These are phyloP conservation scores for Carlito syrichta DNA, from an alignment of 2,113 vertebrate species.

Conservation along the genomic window DNA sequence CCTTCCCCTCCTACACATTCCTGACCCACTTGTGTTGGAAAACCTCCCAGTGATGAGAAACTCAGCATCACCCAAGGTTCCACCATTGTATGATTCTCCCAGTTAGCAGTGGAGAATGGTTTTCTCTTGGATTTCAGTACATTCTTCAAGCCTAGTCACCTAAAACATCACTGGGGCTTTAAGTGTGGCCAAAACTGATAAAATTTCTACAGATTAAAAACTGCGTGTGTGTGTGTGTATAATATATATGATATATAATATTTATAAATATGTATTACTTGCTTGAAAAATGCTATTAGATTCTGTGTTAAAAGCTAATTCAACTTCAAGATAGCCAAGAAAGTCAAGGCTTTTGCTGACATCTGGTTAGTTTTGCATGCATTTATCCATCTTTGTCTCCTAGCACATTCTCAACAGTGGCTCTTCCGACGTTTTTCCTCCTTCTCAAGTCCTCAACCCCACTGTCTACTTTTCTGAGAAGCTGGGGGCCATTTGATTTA, in stretches of 20 bases:
- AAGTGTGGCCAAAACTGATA: background rate
- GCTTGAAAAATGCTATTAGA: background rate
- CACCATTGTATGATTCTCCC: background rate
- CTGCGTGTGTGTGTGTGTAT: no score
- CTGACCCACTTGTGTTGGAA: background rate
- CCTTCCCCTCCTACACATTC: background rate
- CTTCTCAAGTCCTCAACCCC: background rate
- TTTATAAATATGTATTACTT: background rate
- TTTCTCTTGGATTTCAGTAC: background rate
- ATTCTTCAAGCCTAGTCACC: background rate
- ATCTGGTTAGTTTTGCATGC: background rate
- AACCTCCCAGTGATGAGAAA: background rate
- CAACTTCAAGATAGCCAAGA: background rate
- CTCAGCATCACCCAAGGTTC: background rate
- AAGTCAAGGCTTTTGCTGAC: conserved; percentile 20
- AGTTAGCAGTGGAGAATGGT: background rate
- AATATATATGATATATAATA: no score
- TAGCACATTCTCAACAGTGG: background rate
- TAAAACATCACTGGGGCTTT: background rate
- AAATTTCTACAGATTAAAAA: conserved; percentile 20
- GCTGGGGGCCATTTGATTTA: background rate
- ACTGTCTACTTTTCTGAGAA: background rate
- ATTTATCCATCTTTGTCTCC: background rate
- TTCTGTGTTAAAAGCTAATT: background rate
- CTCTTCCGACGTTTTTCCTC: background rate